phyloP scores from a whole-genome alignment of 2,888 invertebrate genomes.

The Drosophila diplacantha region DNA sequence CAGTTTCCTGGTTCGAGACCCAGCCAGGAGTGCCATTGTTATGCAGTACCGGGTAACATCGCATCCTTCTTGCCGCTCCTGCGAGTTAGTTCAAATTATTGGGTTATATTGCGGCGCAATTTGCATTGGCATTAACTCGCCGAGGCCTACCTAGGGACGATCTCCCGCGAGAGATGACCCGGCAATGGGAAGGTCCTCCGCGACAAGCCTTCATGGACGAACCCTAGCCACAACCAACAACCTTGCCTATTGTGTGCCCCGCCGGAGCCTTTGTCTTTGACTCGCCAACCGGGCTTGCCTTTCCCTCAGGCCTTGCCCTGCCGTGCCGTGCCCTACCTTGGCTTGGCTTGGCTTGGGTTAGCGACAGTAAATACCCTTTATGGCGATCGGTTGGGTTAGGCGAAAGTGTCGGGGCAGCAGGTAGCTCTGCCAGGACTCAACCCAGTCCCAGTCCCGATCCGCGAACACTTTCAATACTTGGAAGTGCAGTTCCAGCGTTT shows the following conservation, averaged over 20 bases:
- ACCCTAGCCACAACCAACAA: slow-evolving; percentile 56
- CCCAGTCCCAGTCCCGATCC: slow-evolving; percentile 19
- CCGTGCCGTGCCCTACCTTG: slow-evolving; percentile 47
- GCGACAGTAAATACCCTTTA: slow-evolving; percentile 74
- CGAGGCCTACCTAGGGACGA: slow-evolving; percentile 5
- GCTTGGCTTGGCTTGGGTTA: slow-evolving; percentile 52
- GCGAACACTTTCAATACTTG: slow-evolving; percentile 65
- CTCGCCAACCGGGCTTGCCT: slow-evolving; percentile 31
- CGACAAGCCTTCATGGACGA: slow-evolving; percentile 62
- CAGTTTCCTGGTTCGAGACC: neutral
- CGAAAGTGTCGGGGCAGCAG: slow-evolving; percentile 36
- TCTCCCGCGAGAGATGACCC: slow-evolving; percentile 21
- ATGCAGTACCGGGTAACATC: slow-evolving; percentile 66
- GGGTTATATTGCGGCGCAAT: slow-evolving; percentile 74
- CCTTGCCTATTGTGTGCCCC: slow-evolving; percentile 69
- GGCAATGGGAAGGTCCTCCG: slow-evolving; percentile 16
- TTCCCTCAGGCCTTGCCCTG: too few relatives aligned
- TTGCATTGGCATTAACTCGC: slow-evolving; percentile 74
- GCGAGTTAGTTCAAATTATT: slow-evolving; percentile 68
- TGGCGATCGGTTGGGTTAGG: slow-evolving; percentile 35
- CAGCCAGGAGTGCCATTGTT: slow-evolving; percentile 43
- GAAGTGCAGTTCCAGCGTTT: slow-evolving; percentile 41
- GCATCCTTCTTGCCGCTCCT: slow-evolving; percentile 36
- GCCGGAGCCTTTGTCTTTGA: slow-evolving; percentile 54
- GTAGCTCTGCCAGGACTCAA: slow-evolving; percentile 9